Evolutionary conservation across 1,140 invertebrate species (phyloP), one percentile per base, ranked within the genome.

Genomic region (Drosophila lacteicornis): DNA sequence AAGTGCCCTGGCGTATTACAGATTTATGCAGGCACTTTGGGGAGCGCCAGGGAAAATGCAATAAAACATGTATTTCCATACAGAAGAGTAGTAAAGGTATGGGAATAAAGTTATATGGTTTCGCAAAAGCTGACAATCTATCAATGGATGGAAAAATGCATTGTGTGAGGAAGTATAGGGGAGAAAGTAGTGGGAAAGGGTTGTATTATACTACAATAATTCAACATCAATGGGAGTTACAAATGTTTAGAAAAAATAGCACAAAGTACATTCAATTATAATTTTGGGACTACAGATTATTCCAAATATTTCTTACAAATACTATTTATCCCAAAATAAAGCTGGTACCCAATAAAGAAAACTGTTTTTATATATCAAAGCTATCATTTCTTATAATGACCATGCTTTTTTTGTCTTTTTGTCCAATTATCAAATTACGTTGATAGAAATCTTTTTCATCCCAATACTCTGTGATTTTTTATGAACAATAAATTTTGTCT

Each of bases 1-100:
- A 75, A 77, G 62, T 55, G 56, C 17, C 56, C 57, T 67, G 50
- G 74, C 62, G 69, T 77, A 77, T 77, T 61, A 69, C 74, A 60
- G 50, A 77, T 57, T 77, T 77, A 61, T 69, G 70, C 74, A 19
- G 49, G 8, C 65, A 69, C 75, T 61, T 75, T 63, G 42, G 50
- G 62, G 53, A 67, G 17, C 2, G 12, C 3, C 50, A 12, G 12
- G 27, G 30, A 57, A 66, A 65, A 76, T 42, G 43, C 51, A 76
- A 75, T 76, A 73, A 73, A 51, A 59, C 68, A 51, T 63, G 27
- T 40, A 27, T 45, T 46, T 47, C 46, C 53, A 15, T 15, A 33
- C 13, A 50, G 30, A 15, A 19, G 19, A 19, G 19, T 19, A 19
- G 19, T 19, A 4, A 38, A 12, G 13, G 25, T 60, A 17, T 36